Percentiles rank a stretch among this genome's conserved stretches.
Evolutionary conservation across 2,888 invertebrate genomes (phyloP).

Genomic region (Himalopsyche japonica): DNA sequence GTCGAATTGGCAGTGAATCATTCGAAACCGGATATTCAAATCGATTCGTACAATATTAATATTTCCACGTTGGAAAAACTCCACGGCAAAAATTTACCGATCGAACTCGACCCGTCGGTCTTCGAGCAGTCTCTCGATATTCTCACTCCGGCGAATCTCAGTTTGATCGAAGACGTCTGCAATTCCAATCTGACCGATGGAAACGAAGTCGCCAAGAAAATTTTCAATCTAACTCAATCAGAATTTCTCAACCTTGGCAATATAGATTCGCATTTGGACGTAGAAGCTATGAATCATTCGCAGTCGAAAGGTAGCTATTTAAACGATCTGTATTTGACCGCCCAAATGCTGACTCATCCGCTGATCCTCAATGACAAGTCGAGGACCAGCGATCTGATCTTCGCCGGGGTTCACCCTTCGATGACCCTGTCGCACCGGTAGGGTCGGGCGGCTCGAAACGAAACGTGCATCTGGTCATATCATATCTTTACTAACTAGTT

Average conservation of each 20-base stretch:
- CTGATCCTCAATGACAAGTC: background rate
- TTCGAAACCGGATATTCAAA: background rate
- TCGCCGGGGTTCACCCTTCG: background rate
- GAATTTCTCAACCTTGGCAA: background rate
- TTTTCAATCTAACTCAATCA: background rate
- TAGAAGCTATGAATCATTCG: background rate
- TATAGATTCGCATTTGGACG: background rate
- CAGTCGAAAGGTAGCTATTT: background rate
- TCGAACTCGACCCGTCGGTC: background rate
- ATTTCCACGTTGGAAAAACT: background rate
- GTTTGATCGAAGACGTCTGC: background rate
- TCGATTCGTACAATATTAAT: background rate
- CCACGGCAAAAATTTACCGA: background rate
- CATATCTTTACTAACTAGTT: constrained; percentile 21
- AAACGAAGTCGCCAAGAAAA: background rate
- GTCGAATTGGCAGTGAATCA: background rate
- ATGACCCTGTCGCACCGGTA: background rate
- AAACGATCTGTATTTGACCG: background rate
- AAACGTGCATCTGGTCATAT: constrained; percentile 32
- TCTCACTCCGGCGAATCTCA: background rate
- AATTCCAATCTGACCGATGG: background rate
- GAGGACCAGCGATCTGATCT: background rate
- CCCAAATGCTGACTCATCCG: background rate
- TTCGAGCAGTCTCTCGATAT: background rate
- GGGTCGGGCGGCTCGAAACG: background rate